Conservation (phyloP, 2,888 invertebrate species). For the Morpho deidamia region DNA sequence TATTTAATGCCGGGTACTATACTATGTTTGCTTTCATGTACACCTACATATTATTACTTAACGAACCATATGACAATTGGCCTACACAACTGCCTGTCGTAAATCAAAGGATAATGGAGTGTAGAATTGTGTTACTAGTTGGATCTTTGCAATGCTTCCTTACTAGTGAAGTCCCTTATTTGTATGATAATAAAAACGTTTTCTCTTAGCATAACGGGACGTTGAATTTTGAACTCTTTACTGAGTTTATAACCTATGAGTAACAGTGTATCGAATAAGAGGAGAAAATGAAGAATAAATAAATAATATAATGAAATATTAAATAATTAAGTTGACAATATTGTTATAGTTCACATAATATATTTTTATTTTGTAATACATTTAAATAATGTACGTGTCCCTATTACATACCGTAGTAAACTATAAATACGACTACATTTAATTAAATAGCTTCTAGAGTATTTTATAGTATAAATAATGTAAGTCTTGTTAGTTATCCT, state of each 20-base stretch:
- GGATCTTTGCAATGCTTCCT: conserved; percentile 30
- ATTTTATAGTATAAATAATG: too few species aligned
- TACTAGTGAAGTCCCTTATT: conserved; percentile 23
- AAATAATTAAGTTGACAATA: too few species aligned
- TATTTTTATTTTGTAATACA: too few species aligned
- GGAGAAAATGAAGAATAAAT: conserved; percentile 15
- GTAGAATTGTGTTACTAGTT: conserved; percentile 43
- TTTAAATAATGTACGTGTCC: too few species aligned
- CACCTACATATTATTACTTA: conserved; percentile 23
- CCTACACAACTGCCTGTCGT: conserved; percentile 28
- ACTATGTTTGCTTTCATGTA: conserved; percentile 1
- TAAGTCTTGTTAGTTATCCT: too few species aligned
- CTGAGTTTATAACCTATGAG: conserved; percentile 29
- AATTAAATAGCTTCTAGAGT: too few species aligned
- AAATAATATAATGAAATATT: too few species aligned
- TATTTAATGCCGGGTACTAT: too few species aligned
- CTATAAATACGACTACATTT: too few species aligned
- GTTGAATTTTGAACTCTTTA: conserved; percentile 24
- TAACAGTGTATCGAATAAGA: conserved; percentile 39
- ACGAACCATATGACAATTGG: conserved; percentile 25
- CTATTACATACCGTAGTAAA: too few species aligned
- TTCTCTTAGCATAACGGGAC: conserved; percentile 15
- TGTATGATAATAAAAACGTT: conserved; percentile 24
- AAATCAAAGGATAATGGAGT: conserved; percentile 46
- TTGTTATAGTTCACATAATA: too few species aligned